Base-by-base conservation (phyloP, 2,113 vertebrate species). In the Eurypyga helias region DNA sequence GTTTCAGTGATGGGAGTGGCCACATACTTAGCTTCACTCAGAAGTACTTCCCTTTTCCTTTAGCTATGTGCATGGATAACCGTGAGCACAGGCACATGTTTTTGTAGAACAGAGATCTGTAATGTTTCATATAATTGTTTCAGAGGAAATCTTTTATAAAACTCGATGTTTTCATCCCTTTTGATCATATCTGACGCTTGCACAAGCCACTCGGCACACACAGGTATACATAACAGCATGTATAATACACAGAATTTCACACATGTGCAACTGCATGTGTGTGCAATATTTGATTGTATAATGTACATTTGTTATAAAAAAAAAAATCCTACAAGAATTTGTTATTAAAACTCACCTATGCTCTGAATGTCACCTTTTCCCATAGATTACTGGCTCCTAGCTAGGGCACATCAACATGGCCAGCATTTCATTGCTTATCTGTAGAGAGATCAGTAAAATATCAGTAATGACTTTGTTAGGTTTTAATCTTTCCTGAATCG, bases 201-300 rank as follows among this genome's bases (percentile, higher is more conserved):
- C 20, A 36, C 31, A 41, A 8, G 31, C 18, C 49, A 31, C 87
- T 83, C 16, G 11, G n/a, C 23, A 10, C 7, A 24, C 48, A 29
- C 10, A 43, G 13, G 10, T 64, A 12, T 9, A 4, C 1, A 21
- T 31, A 26, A 28, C 3, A 7, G 10, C 4, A 7, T 19, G 16
- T 38, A 2, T 48, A n/a, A 55, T 45, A 72, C 6, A 2, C 13
- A 21, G 60, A 21, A 41, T 66, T 94, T 52, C 31, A 16, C 28
- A 5, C 2, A 5, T 28, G 5, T 18, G 0, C 29, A 23, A 26
- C 24, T 29, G 17, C 24, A 31, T 2, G 1, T 23, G 23, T 17
- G 9, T 29, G n/a, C 41, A 28, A 10, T 23, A 38, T 49, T 66
- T 41, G 6, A 52, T 60, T 55, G 26, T 41, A 17, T 38, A 54